Evolutionary conservation across 2,113 vertebrate genomes (phyloP), one percentile per base, ranked within the genome.

Genomic region (Ophthalmolycus amberensis): DNA sequence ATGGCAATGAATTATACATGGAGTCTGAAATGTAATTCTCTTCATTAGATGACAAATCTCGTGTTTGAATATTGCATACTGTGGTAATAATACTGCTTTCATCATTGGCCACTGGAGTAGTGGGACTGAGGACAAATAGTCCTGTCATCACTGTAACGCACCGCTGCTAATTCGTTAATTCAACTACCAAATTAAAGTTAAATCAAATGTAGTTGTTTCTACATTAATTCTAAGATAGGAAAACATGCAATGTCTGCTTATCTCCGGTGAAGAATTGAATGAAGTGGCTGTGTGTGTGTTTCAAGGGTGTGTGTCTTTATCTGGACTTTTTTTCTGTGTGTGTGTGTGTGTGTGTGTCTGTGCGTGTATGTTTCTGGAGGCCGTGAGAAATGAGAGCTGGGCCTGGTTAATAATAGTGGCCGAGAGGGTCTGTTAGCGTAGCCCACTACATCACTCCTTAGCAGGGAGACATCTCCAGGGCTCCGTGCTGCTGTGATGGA

Each of bases 1-100:
- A 90, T 88, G 79, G 80, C 74, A 46, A 88, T 94, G 84, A 91
- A 93, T 93, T 93, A 92, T 90, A 92, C 88, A 90, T 93, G 86
- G 66, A 68, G 78, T 73, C 85, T 88, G 88, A 85, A 93, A 94
- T 93, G 88, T 90, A 92, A 93, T 94, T 94, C 88, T 93, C 88
- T 92, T 92, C 88, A 93, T 90, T 93, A 94, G 89, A 92, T 92
- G 89, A 93, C 84, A 94, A 90, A 92, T 91, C 85, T 87, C 86
- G 89, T 89, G 90, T 93, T 93, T 93, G 90, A 94, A 93, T 95
- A 89, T 91, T 90, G 90, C 86, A 93, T 88, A 93, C 84, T 92
- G 87, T 88, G 90, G 84, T 93, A 88, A 93, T 93, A 92, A 91
- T 84, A 90, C 79, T 85, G 87, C 88, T 90, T 92, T 93, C 88